Evolutionary conservation across 2,888 invertebrate genomes (phyloP), one percentile per base, ranked within the genome.

Genomic region (Amblyteles armatorius): DNA sequence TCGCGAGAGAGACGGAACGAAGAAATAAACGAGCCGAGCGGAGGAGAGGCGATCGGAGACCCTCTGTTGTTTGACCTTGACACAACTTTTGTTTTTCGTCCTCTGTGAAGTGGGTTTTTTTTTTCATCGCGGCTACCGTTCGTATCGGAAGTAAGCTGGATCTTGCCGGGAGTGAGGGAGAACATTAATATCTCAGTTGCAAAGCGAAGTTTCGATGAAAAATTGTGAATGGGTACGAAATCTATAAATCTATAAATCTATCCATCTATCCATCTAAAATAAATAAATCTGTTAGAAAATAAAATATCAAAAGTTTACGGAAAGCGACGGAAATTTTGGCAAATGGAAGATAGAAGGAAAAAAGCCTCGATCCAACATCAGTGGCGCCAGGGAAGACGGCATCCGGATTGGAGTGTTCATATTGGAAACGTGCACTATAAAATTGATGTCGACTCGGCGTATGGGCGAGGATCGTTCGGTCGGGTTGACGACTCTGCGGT

Each of bases 361-460:
- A 29, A 26, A 74, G n/a, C n/a, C 4, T 11, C 29, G 36, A 19
- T 22, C 16, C 6, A 40, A 68, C 11, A 22, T 19, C 6, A 57
- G 60, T 7, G 26, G 29, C 26, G 52, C 40, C 19, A 26, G 2
- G 9, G 44, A 68, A 22, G 36, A 50, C 19, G 33, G 13, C 50
- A 50, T 57, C 29, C 13, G 11, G 0, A 22, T 19, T 48, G n/a
- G 55, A 74, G 7, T 11, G 11, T 22, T 19, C 11, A 9, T 68
- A 52, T 71, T n/a, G 40, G 48, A 36, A 44, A 3, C 36, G 26
- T 4, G 29, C 26, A 44, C 67, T 26, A 74, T 60, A 74, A 81
- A 74, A 74, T 74, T 74, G 50, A 73, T 67, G 40, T 5, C 55
- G 22, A 44, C 48, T 57, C 55, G 63, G 7, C 63, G 71, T 71